A percentile compares a stretch with the other conserved stretches of the same genome.
Evolutionary conservation across 2,797 vertebrate genomes (phyloP).

Genomic region (Ara ararauna): DNA sequence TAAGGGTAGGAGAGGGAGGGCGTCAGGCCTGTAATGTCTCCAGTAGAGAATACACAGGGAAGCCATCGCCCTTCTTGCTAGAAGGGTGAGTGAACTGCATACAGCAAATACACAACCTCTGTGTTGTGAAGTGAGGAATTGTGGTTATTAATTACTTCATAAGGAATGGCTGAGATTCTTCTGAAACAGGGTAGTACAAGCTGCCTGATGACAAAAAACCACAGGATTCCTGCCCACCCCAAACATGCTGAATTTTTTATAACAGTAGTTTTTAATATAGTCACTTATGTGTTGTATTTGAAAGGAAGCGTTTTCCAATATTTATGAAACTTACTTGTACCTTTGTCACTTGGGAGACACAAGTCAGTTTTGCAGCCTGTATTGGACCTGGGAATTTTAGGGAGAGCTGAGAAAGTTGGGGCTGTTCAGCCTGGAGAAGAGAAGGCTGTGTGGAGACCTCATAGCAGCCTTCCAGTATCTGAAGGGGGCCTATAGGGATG

Average conservation of each 20-base stretch:
- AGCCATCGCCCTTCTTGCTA: not conserved
- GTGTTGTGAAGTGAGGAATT: not conserved
- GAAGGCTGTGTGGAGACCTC: too few species aligned
- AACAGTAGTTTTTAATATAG: not conserved
- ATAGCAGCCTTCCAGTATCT: too few species aligned
- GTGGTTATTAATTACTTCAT: not conserved
- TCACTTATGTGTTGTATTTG: not conserved
- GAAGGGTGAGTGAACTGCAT: not conserved
- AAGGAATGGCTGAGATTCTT: not conserved
- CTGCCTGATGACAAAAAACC: not conserved
- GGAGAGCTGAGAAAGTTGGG: not conserved
- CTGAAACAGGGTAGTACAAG: not conserved
- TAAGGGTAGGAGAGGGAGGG: not conserved
- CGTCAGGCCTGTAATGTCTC: not conserved
- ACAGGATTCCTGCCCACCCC: not conserved
- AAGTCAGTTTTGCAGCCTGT: not conserved
- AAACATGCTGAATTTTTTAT: not conserved
- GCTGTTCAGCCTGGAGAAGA: too few species aligned
- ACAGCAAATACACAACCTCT: not conserved
- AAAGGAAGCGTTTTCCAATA: not conserved
- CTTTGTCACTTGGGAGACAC: not conserved
- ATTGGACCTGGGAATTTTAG: not conserved
- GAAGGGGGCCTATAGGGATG: too few species aligned
- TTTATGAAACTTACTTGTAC: not conserved
- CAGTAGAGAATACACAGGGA: not conserved